Percentiles rank a stretch among this genome's conserved stretches.
Evolutionary conservation across 2,113 vertebrate species (phyloP).

Genomic region (Pomatorhinus ruficollis): DNA sequence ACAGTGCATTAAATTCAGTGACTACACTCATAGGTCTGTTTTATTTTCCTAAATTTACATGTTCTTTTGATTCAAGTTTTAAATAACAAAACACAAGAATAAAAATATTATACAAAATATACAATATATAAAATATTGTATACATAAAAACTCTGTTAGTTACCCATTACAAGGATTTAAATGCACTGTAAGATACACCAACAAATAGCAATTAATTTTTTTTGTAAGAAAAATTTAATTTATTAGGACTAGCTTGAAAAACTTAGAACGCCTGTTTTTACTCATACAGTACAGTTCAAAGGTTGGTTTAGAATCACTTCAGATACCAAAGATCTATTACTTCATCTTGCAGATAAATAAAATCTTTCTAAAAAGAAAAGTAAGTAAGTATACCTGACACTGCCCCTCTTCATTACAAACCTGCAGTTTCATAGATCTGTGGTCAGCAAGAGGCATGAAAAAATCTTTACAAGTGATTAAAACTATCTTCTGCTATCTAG

Average conservation of each 20-base stretch:
- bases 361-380: constrained; percentile 28
- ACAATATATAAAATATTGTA: no score
- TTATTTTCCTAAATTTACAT: constrained; percentile 62
- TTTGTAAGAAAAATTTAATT: background rate
- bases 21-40: constrained; percentile 37
- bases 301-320: background rate
- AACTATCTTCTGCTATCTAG: background rate
- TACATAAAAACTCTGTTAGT: background rate
- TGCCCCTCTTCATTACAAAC: background rate
- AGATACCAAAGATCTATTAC: background rate
- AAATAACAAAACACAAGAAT: constrained; percentile 34
- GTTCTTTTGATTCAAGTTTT: constrained; percentile 63
- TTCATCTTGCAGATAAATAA: background rate
- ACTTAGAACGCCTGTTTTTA: background rate
- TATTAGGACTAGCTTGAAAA: background rate
- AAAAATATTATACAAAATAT: background rate
- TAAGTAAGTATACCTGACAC: background rate
- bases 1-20: constrained; percentile 41
- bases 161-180: constrained; percentile 43
- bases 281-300: background rate
- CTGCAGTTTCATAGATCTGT: background rate
- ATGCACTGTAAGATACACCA: background rate
- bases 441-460: background rate
- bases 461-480: constrained; percentile 13
- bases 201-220: background rate